Evolutionary conservation across 37 sponge, comb jelly and placozoan genomes (phyloP).

Genomic region (Halisarca cf. caerulea): DNA sequence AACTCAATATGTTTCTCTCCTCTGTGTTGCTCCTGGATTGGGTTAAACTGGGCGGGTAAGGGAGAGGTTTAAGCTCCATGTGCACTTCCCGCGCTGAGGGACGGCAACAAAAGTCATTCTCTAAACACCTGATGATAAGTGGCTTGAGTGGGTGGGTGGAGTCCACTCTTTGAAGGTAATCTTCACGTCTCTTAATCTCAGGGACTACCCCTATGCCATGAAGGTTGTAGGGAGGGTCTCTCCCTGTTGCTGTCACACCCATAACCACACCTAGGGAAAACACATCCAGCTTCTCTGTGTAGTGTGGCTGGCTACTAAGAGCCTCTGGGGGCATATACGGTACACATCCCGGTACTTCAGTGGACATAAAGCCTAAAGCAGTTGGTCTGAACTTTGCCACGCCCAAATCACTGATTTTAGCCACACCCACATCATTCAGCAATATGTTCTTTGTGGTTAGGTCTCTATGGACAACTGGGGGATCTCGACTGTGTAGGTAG

Average conservation of each 20-base stretch:
- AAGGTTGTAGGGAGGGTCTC: background rate
- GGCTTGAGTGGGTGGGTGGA: background rate
- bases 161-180: background rate
- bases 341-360: background rate
- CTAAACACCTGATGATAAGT: background rate
- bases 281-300: constrained; percentile 16
- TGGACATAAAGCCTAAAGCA: background rate
- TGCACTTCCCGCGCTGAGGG: background rate
- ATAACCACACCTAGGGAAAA: constrained; percentile 14
- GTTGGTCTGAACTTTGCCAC: background rate
- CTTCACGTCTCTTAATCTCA: background rate
- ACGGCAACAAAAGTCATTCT: background rate
- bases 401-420: background rate
- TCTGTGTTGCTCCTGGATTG: too few species aligned
- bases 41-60: too few species aligned
- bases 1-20: too few species aligned
- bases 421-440: background rate
- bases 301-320: background rate
- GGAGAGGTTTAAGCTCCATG: too few species aligned
- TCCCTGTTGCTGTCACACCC: background rate
- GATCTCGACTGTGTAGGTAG: background rate
- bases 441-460: background rate
- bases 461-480: constrained; percentile 10
- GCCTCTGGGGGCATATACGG: constrained; percentile 20
- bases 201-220: background rate